Percentiles rank a stretch among this genome's conserved stretches.
phyloP scores from a whole-genome alignment of 2,888 invertebrate genomes.

The Norana najaformis region DNA sequence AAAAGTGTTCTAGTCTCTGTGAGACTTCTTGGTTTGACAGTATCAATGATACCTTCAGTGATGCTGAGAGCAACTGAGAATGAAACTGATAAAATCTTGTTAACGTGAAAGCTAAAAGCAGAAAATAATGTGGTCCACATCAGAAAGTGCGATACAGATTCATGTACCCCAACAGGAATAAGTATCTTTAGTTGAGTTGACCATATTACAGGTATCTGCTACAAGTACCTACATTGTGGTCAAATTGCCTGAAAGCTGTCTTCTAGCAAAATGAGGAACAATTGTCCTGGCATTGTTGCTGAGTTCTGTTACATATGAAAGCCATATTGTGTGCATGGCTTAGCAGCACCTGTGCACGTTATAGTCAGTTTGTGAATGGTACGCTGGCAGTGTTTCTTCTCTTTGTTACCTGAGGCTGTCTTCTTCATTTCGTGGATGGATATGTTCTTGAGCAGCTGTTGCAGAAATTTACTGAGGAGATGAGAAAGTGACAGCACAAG shows the following conservation, averaged over 20 bases:
- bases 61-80: neutral
- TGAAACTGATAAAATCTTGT: neutral
- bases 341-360: neutral
- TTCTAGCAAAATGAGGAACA: neutral
- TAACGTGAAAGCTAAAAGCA: neutral
- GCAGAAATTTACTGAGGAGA: neutral
- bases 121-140: neutral
- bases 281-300: neutral
- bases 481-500: conserved; percentile 17
- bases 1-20: neutral
- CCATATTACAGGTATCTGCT: neutral
- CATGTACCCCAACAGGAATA: neutral
- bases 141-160: neutral
- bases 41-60: neutral
- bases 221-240: neutral
- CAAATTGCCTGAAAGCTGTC: neutral
- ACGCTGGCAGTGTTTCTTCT: neutral
- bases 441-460: neutral
- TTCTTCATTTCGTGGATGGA: neutral
- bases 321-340: neutral
- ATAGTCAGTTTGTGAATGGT: neutral
- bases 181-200: neutral
- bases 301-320: neutral
- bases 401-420: neutral
- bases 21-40: neutral